Evolutionary conservation across 2,888 invertebrate species (phyloP).

Genomic region (Notodonta ziczac): DNA sequence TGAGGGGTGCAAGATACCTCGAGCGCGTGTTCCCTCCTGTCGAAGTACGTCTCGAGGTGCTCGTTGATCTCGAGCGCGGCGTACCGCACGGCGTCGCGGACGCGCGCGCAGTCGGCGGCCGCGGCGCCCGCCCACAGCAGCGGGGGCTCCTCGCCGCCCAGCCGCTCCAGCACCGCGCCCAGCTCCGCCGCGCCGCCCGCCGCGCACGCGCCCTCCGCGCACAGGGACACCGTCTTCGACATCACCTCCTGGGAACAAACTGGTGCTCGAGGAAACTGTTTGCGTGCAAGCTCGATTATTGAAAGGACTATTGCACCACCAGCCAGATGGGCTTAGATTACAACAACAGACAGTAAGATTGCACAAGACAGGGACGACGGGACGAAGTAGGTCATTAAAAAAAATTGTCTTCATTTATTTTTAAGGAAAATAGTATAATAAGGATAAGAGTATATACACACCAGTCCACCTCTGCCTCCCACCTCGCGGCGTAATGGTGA

Average conservation of each 20-base stretch:
- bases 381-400: no score
- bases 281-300: no score
- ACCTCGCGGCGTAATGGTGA: no score
- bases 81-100: constrained; percentile 93
- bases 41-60: constrained; percentile 97
- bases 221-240: constrained; percentile 86
- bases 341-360: no score
- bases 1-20: constrained; percentile 82
- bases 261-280: no score
- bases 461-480: no score
- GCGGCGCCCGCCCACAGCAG: constrained; percentile 93
- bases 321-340: no score
- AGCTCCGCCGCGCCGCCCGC: constrained; percentile 56
- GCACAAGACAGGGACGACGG: no score
- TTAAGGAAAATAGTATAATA: no score
- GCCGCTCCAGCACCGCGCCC: constrained; percentile 85
- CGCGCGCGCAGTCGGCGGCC: constrained; percentile 87
- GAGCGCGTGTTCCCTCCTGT: constrained; percentile 94
- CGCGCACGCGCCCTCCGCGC: constrained; percentile 52
- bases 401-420: no score
- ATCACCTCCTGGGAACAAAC: constrained; percentile 88
- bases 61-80: constrained; percentile 97
- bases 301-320: no score
- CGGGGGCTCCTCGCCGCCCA: constrained; percentile 91
- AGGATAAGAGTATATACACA: no score